A percentile compares a stretch with the other conserved stretches of the same genome.
These are phyloP conservation scores for Linnaemya tessellans DNA, from an alignment of 2,888 invertebrate species.

Conservation along the genomic window DNA sequence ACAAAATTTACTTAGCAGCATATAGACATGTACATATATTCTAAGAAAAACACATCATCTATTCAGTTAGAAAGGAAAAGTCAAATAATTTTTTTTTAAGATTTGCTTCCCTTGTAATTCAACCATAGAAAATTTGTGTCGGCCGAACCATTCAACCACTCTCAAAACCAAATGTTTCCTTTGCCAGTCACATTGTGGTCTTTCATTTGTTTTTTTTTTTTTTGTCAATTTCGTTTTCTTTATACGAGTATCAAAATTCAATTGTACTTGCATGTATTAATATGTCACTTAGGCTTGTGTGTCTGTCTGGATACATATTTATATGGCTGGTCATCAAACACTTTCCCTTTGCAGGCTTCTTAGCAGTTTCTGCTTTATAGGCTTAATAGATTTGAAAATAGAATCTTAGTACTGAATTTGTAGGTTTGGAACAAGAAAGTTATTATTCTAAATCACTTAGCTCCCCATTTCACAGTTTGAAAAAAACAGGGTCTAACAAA, in stretches of 20 bases:
- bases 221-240: not conserved
- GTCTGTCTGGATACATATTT: not conserved
- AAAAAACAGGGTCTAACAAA: too few species aligned
- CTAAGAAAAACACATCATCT: not conserved
- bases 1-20: slow-evolving; percentile 2
- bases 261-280: not conserved
- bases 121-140: slow-evolving; percentile 1
- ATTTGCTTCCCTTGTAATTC: not conserved
- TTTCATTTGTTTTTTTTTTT: not conserved
- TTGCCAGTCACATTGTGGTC: not conserved
- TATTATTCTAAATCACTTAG: too few species aligned
- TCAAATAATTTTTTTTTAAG: not conserved
- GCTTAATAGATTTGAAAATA: too few species aligned
- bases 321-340: not conserved
- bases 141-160: not conserved
- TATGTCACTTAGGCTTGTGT: not conserved
- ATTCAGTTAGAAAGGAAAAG: not conserved
- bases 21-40: not conserved
- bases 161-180: not conserved
- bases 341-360: too few species aligned
- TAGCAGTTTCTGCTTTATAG: too few species aligned
- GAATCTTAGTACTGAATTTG: too few species aligned
- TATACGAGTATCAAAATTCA: not conserved
- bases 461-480: too few species aligned
- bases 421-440: too few species aligned